These are phyloP conservation scores for Megalops cyprinoides DNA, from an alignment of 2,797 vertebrate genomes.

Conservation along the genomic window DNA sequence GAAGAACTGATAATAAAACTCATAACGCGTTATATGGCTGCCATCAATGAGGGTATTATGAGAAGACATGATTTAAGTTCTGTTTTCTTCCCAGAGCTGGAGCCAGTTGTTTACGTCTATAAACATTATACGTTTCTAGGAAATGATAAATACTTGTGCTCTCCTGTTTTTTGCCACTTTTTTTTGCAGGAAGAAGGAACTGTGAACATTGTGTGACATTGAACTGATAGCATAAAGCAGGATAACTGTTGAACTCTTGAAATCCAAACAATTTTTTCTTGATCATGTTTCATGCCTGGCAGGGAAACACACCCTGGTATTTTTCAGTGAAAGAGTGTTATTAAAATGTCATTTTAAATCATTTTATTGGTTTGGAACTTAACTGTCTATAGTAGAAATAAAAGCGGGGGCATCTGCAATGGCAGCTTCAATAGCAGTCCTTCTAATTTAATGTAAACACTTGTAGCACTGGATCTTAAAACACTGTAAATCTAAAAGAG, in stretches of 20 bases:
- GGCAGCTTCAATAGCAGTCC: not conserved
- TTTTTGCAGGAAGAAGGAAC: too few species aligned
- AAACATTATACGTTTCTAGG: not conserved
- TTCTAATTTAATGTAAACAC: not conserved
- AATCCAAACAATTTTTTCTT: not conserved
- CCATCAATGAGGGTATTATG: not conserved
- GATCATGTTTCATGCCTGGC: not conserved
- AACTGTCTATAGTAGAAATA: not conserved
- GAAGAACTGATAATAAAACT: not conserved
- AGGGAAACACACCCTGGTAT: not conserved
- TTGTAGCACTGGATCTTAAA: not conserved
- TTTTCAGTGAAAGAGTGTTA: not conserved
- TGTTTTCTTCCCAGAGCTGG: not conserved
- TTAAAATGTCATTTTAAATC: not conserved
- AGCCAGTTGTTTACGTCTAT: not conserved
- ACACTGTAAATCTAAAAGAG: not conserved
- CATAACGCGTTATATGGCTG: not conserved
- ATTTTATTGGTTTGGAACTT: slow-evolving; percentile 4
- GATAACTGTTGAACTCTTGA: not conserved
- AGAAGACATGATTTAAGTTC: not conserved
- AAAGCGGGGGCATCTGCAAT: not conserved
- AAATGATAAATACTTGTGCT: not conserved
- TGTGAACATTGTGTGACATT: not conserved
- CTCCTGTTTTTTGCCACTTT: too few species aligned
- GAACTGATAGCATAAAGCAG: not conserved